phyloP scores from a whole-genome alignment of 92 coral and sea anemone species.

The Pocillopora grandis region DNA sequence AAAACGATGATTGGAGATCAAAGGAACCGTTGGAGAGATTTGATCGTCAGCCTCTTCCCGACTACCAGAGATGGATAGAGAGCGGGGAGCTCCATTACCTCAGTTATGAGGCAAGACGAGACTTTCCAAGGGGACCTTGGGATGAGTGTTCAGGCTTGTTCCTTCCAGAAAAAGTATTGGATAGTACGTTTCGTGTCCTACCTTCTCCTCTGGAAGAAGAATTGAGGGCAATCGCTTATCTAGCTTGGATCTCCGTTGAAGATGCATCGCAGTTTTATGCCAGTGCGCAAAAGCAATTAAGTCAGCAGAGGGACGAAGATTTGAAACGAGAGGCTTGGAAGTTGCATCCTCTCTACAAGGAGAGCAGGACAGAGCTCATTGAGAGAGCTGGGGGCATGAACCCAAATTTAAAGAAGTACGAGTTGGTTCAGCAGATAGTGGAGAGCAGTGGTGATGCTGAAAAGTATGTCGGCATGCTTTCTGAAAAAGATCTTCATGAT shows the following conservation, averaged over 20 bases:
- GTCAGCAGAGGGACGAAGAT: conserved; percentile 39
- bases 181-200: conserved; percentile 33
- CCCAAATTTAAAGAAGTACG: conserved; percentile 32
- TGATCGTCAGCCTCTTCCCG: conserved; percentile 53
- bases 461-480: neutral
- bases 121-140: conserved; percentile 38
- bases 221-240: conserved; percentile 40
- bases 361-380: conserved; percentile 31
- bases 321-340: conserved; percentile 31
- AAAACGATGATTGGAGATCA: conserved; percentile 9
- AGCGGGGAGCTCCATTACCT: conserved; percentile 46
- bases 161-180: conserved; percentile 44
- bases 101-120: conserved; percentile 32
- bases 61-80: conserved; percentile 22
- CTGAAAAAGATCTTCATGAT: conserved; percentile 19
- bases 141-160: conserved; percentile 48
- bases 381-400: conserved; percentile 44
- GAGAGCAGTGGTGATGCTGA: conserved; percentile 24
- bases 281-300: conserved; percentile 22
- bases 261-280: conserved; percentile 30
- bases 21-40: conserved; percentile 35
- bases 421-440: conserved; percentile 54
- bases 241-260: conserved; percentile 38
- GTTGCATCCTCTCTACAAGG: conserved; percentile 54
- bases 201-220: conserved; percentile 24